These are phyloP conservation scores for Heliothis virescens DNA, from an alignment of 1,140 invertebrate genomes.

Conservation along the genomic window DNA sequence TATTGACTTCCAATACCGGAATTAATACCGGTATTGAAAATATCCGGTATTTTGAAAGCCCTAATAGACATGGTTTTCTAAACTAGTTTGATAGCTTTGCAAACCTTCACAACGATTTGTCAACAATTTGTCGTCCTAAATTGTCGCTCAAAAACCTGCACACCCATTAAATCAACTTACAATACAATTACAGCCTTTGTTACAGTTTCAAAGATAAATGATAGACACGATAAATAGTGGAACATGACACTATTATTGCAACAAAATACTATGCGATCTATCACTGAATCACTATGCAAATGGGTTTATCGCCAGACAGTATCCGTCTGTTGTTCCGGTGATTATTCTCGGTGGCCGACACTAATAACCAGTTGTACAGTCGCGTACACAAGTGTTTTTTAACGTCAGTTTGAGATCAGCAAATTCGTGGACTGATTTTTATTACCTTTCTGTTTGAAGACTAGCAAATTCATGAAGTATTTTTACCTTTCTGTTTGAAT, in stretches of 20 bases:
- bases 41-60: no score
- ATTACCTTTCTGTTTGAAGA: no score
- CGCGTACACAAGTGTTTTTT: slow-evolving; percentile 4
- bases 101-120: no score
- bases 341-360: slow-evolving; percentile 25
- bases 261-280: neutral
- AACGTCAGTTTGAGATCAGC: neutral
- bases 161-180: neutral
- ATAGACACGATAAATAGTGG: neutral
- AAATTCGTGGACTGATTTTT: no score
- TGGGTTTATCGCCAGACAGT: slow-evolving; percentile 20
- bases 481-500: no score
- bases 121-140: no score
- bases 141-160: neutral
- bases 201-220: neutral
- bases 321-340: slow-evolving; percentile 36
- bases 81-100: no score
- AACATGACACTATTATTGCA: neutral
- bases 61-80: no score
- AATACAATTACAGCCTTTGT: neutral
- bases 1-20: no score
- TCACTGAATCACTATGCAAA: slow-evolving; percentile 22
- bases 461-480: no score
- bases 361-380: slow-evolving; percentile 8
- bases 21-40: no score